Conservation (phyloP, 2,888 invertebrate species). For the Apamea crenata region DNA sequence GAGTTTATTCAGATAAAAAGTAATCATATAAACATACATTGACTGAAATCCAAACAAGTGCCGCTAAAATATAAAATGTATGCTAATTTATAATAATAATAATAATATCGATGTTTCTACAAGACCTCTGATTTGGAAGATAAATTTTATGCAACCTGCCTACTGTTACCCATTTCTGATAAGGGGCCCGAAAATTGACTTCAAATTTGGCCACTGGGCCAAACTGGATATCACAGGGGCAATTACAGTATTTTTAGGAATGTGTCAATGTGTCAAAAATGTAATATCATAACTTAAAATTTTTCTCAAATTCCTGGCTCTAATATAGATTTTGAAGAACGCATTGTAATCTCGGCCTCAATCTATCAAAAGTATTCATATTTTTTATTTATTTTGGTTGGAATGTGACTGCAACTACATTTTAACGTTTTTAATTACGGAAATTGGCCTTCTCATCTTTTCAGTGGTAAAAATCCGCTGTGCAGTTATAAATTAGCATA, state of each 20-base stretch:
- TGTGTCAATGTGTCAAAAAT: too few species aligned
- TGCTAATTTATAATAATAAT: conserved; percentile 32
- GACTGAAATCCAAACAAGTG: conserved; percentile 59
- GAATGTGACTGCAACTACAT: background rate
- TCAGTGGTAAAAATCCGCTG: background rate
- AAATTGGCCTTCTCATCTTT: background rate
- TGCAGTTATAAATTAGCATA: conserved; percentile 45
- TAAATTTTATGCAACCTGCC: too few species aligned
- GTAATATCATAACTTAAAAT: too few species aligned
- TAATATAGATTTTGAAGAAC: too few species aligned
- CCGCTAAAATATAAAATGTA: conserved; percentile 27
- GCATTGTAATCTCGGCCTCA: too few species aligned
- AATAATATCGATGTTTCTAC: conserved; percentile 1
- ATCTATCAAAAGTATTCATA: too few species aligned
- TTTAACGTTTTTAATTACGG: too few species aligned
- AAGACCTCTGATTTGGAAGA: background rate
- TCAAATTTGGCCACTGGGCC: background rate
- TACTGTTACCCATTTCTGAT: background rate
- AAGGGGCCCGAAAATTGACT: background rate
- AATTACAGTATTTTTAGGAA: too few species aligned
- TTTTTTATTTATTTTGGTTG: background rate
- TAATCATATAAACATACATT: conserved; percentile 61
- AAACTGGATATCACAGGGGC: too few species aligned
- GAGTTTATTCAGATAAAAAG: conserved; percentile 68
- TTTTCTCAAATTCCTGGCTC: too few species aligned